Evolutionary conservation across 2,888 invertebrate species (phyloP), one percentile per base, ranked within the genome.

Genomic region (Clanis bilineata): DNA sequence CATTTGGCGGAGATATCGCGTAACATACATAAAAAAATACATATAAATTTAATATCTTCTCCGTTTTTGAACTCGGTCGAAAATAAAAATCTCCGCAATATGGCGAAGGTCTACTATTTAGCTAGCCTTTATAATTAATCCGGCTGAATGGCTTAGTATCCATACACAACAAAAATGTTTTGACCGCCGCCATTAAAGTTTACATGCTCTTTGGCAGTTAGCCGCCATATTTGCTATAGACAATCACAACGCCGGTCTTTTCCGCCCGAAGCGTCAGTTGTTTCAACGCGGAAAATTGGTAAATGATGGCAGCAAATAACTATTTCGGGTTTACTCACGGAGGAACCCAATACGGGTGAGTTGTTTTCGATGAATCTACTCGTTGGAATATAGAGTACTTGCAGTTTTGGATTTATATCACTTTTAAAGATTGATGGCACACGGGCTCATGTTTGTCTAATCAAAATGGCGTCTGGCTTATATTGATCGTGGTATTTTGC

Each of bases 301-400:
- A 82, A 88, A 92, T 87, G 86, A 95, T 96, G 96, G 96, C 96
- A 92, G 95, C 97, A 91, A 97, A 97, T 94, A 98, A 98, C 94
- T 98, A 97, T 94, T 97, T 97, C 91, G 97, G 97, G 85, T 98
- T 98, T 94, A 96, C 97, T 82, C 97, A 97, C 90, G 96, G 97
- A 83, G 97, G 97, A 88, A 97, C 97, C 82, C 97, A 97, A 94
- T 97, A 97, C 88, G 96, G 96, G 96, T 96, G 93, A 94, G 95
- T 93, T 71, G 12, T 67, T 64, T 69, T 68, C 60, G 41, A 60
- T 62, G 62, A 65, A 62, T 57, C 64, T 12, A 10, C 25, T 9
- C 21, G 1, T 5, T 15, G 23, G 9, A 54, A 57, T 10, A 28
- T 9, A 21, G n/a, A 18, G 3, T 54, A 43, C 22, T 2, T 36